Percentiles rank a stretch among this genome's conserved stretches.
phyloP scores from a whole-genome alignment of 2,888 invertebrate species.

The Rhorus exstirpatorius region DNA sequence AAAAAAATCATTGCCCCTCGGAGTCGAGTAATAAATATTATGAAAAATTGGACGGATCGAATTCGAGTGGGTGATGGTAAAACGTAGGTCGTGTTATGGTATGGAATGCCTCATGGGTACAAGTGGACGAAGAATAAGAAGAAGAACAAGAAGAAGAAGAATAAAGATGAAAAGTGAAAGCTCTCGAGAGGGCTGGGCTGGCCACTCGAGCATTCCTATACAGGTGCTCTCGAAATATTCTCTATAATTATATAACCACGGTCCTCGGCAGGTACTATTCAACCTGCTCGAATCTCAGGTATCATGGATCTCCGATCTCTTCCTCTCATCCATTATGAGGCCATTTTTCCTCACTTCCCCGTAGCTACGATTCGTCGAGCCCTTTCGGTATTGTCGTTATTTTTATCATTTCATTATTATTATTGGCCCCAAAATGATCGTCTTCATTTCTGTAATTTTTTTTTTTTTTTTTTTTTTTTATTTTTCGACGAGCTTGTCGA shows the following conservation, averaged over 20 bases:
- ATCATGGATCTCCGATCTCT: constrained; percentile 64
- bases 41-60: no score
- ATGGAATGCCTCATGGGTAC: constrained; percentile 11
- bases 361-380: neutral
- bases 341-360: constrained; percentile 38
- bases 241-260: constrained; percentile 80
- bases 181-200: constrained; percentile 44
- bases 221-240: constrained; percentile 78
- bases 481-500: no score
- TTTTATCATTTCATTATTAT: neutral
- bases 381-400: neutral
- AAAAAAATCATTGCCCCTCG: no score
- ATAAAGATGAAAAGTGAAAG: constrained; percentile 41
- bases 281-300: constrained; percentile 73
- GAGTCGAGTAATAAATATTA: no score
- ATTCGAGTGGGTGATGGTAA: no score
- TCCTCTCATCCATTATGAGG: constrained; percentile 13
- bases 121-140: neutral
- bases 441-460: no score
- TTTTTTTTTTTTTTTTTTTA: no score
- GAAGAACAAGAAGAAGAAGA: constrained; percentile 12
- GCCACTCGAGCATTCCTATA: constrained; percentile 70
- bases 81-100: neutral
- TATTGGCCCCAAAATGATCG: no score
- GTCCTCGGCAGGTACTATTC: constrained; percentile 75